A percentile compares a stretch with the other conserved stretches of the same genome.
Conservation (phyloP, 2,888 invertebrate genomes). For the Achlya flavicornis region DNA sequence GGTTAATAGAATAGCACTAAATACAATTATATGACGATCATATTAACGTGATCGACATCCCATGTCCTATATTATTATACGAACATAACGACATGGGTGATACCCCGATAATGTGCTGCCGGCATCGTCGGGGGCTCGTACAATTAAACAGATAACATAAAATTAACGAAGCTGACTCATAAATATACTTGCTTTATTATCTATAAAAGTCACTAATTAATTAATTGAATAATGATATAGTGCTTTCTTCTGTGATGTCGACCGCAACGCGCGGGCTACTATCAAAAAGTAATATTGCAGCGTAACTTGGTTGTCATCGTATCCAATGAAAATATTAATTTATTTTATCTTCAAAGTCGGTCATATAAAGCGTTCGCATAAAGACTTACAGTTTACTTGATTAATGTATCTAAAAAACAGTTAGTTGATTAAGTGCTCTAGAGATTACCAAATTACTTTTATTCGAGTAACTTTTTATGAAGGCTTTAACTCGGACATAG, state of each 20-base stretch:
- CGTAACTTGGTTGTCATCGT: slow-evolving; percentile 63
- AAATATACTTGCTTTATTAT: slow-evolving; percentile 78
- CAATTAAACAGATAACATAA: slow-evolving; percentile 79
- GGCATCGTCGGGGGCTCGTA: slow-evolving; percentile 59
- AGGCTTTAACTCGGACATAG: slow-evolving; percentile 19
- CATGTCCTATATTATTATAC: slow-evolving; percentile 40
- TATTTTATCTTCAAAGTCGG: slow-evolving; percentile 52
- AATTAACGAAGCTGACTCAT: slow-evolving; percentile 77
- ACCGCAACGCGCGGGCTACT: slow-evolving; percentile 41
- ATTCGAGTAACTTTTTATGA: slow-evolving; percentile 21
- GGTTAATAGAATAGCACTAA: slow-evolving; percentile 16
- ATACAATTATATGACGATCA: slow-evolving; percentile 38
- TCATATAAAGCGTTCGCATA: slow-evolving; percentile 41
- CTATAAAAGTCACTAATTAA: slow-evolving; percentile 82
- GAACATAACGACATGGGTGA: slow-evolving; percentile 41
- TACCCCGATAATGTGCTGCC: slow-evolving; percentile 45
- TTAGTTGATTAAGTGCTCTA: slow-evolving; percentile 13
- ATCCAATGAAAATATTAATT: slow-evolving; percentile 53
- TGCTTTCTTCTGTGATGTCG: slow-evolving; percentile 59
- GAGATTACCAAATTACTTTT: slow-evolving; percentile 13
- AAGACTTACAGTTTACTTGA: slow-evolving; percentile 49
- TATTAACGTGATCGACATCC: slow-evolving; percentile 44
- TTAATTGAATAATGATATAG: slow-evolving; percentile 81
- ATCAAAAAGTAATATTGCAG: slow-evolving; percentile 56
- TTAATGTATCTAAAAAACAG: slow-evolving; percentile 29